Base-by-base conservation (phyloP, 2,888 invertebrate genomes). In the Tortrix viridana region DNA sequence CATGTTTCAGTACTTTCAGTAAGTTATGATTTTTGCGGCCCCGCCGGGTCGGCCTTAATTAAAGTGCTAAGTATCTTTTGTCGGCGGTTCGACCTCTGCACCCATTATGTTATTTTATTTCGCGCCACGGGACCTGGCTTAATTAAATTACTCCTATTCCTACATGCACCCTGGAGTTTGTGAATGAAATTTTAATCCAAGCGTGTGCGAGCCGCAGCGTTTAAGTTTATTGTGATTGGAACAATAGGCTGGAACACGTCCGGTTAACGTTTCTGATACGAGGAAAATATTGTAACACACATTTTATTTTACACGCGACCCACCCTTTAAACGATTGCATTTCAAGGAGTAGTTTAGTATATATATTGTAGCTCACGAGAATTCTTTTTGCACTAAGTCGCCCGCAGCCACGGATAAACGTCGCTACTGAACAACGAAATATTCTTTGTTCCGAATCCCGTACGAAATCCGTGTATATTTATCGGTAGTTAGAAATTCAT, bases 1-100 rank as follows among this genome's bases (percentile, higher is more conserved):
- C 65, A 44, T 60, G 61, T 57, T 54, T 53, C 44, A 60, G 59
- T 65, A 68, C 60, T 57, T 54, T 53, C 44, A 60, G 59, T 65
- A 68, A 75, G 73, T 72, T 74, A 75, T 71, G 68, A 70, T 71
- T 65, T 66, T 67, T 72, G 69, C 60, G 68, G 70, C 20, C 44
- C 22, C 59, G 56, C 23, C 20, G 59, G 44, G 22, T 58, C 46
- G 54, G 68, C 69, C 74, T 75, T 76, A 75, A 79, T 75, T 76
- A 79, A 77, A 77, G 65, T 60, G 69, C 69, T 71, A 69, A 73
- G 71, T 69, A 70, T 74, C 74, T 73, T 72, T 69, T 58, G 59
- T 60, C 19, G 23, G 59, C 57, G 58, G 55, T 61, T 59, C 55
- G 55, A 59, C 50, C 38, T 67, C 68, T 67, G 64, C 66, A 50